A percentile compares a stretch with the other conserved stretches of the same genome.
These are phyloP conservation scores for Rallus crepitans DNA, from an alignment of 2,797 vertebrate genomes.

Conservation along the genomic window DNA sequence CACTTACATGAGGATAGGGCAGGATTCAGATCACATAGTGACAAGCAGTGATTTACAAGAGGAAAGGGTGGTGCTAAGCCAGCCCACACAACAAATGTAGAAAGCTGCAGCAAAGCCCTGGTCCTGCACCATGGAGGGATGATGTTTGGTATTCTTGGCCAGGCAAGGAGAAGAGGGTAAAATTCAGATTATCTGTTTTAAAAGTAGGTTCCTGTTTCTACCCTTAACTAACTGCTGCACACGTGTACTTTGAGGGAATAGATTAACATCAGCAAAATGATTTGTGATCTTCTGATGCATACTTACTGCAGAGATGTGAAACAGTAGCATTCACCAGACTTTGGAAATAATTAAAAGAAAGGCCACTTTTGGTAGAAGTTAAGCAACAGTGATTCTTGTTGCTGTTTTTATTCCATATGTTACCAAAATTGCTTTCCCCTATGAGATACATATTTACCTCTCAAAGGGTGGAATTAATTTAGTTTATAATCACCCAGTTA, in stretches of 20 bases:
- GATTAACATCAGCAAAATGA: neutral
- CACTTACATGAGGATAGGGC: neutral
- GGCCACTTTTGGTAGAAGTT: neutral
- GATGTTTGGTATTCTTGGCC: constrained; percentile 10
- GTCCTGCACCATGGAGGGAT: neutral
- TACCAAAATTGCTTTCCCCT: neutral
- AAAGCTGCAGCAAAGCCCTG: neutral
- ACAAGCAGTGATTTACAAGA: constrained; percentile 34
- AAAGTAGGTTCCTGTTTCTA: neutral
- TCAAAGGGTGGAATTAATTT: neutral
- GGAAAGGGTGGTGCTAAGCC: constrained; percentile 31
- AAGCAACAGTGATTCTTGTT: neutral
- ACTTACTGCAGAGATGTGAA: neutral
- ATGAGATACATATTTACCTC: neutral
- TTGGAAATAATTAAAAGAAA: neutral
- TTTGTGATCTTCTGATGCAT: neutral
- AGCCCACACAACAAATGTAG: constrained; percentile 22
- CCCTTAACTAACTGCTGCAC: neutral
- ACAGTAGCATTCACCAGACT: neutral
- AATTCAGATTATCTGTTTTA: neutral
- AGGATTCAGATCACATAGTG: neutral
- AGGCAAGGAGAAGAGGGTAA: neutral
- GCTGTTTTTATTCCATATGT: neutral
- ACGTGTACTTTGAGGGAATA: neutral
- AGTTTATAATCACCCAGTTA: neutral